Conservation (phyloP, 2,797 vertebrate species). For the Enteromius afrohamiltoni region DNA sequence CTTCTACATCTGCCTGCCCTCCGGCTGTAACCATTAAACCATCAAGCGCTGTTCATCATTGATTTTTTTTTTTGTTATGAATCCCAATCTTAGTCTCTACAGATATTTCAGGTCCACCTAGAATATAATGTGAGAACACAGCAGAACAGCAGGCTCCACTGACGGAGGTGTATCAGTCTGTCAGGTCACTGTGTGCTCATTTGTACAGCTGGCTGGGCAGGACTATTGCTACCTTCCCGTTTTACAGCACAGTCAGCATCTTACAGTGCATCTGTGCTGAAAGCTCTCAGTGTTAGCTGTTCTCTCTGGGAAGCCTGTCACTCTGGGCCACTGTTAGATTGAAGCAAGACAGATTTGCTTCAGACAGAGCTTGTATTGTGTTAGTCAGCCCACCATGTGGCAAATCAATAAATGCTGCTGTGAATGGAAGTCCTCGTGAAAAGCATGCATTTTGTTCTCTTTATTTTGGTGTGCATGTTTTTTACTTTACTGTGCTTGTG, state of each 20-base stretch:
- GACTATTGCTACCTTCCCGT: conserved; percentile 40
- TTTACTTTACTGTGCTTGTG: conserved; percentile 2
- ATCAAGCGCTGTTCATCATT: conserved; percentile 30
- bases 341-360: conserved; percentile 44
- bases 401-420: conserved; percentile 43
- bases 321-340: conserved; percentile 45
- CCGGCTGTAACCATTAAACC: conserved; percentile 39
- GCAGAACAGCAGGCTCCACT: background rate
- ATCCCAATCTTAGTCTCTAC: conserved; percentile 15
- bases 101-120: conserved; percentile 21
- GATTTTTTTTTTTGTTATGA: conserved; percentile 49
- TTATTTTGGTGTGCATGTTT: background rate
- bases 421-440: background rate
- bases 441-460: background rate
- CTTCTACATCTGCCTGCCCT: conserved; percentile 57
- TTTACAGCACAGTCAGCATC: conserved; percentile 51
- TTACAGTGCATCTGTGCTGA: conserved; percentile 42
- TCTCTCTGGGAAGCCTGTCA: conserved; percentile 35
- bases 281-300: conserved; percentile 50
- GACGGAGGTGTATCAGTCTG: conserved; percentile 8
- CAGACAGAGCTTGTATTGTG: conserved; percentile 52
- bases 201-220: conserved; percentile 38
- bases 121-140: conserved; percentile 15
- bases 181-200: conserved; percentile 13
- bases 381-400: conserved; percentile 20